Conservation (phyloP, 2,113 vertebrate genomes). For the Syrrhaptes paradoxus region DNA sequence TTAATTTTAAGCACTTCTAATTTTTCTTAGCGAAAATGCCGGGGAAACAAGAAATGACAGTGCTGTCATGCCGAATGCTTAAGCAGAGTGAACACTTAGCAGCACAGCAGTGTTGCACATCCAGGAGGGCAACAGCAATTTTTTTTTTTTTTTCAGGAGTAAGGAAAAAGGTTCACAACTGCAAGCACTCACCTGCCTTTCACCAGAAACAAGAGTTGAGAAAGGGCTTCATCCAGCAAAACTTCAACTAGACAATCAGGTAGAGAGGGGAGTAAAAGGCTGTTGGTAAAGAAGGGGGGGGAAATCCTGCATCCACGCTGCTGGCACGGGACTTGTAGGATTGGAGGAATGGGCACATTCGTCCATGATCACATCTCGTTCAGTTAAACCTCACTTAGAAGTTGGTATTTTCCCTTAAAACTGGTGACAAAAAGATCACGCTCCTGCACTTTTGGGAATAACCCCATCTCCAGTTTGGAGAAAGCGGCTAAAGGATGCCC, state of each 20-base stretch:
- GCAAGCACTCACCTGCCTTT: background rate
- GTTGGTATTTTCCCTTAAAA: background rate
- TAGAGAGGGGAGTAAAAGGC: background rate
- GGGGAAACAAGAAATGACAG: background rate
- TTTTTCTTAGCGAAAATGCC: background rate
- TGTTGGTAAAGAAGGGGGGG: background rate
- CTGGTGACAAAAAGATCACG: background rate
- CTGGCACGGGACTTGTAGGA: background rate
- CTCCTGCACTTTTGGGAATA: background rate
- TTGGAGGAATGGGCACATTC: background rate
- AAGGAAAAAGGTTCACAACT: background rate
- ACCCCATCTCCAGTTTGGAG: background rate
- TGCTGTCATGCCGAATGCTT: accelerated
- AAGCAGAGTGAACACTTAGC: background rate
- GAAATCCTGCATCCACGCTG: accelerated
- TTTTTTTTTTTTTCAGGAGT: background rate
- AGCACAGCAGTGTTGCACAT: accelerated
- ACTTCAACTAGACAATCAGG: background rate
- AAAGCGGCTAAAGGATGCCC: background rate
- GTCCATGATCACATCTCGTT: accelerated
- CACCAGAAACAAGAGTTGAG: background rate
- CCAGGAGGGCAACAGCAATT: background rate
- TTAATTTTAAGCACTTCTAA: background rate
- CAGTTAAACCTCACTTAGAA: background rate
- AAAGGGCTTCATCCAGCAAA: background rate